These are phyloP conservation scores for Lepus oiostolus DNA, from an alignment of 2,797 vertebrate species.

Conservation along the genomic window DNA sequence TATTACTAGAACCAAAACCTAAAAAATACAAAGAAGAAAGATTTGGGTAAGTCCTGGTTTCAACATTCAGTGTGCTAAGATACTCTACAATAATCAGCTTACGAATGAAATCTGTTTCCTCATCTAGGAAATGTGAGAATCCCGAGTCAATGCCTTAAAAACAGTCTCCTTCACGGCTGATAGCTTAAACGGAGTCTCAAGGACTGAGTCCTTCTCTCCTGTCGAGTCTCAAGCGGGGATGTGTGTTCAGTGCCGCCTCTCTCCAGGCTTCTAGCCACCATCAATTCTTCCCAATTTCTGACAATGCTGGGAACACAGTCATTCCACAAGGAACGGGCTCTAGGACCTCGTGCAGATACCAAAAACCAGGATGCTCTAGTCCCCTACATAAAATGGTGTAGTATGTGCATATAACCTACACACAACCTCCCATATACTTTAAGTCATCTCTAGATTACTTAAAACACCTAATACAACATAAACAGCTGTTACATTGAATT, in stretches of 20 bases:
- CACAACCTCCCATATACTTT: too few species aligned
- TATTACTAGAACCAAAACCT: conserved; percentile 93
- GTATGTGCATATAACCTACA: too few species aligned
- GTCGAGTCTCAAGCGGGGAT: not conserved
- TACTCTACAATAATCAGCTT: not conserved
- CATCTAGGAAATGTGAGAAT: not conserved
- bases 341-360: too few species aligned
- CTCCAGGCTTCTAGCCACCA: not conserved
- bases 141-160: not conserved
- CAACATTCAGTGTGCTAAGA: not conserved
- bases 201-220: not conserved
- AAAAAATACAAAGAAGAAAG: conserved; percentile 46
- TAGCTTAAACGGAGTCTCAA: not conserved
- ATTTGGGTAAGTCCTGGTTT: not conserved
- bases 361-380: too few species aligned
- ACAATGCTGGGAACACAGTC: too few species aligned
- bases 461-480: too few species aligned
- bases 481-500: too few species aligned
- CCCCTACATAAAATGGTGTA: too few species aligned
- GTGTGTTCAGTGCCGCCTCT: not conserved
- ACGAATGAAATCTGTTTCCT: not conserved
- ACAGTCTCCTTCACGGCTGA: not conserved
- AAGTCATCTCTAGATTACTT: too few species aligned
- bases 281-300: not conserved
- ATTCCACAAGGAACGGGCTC: too few species aligned